Conservation (phyloP, 2,888 invertebrate species). For the Morpho achilles region DNA sequence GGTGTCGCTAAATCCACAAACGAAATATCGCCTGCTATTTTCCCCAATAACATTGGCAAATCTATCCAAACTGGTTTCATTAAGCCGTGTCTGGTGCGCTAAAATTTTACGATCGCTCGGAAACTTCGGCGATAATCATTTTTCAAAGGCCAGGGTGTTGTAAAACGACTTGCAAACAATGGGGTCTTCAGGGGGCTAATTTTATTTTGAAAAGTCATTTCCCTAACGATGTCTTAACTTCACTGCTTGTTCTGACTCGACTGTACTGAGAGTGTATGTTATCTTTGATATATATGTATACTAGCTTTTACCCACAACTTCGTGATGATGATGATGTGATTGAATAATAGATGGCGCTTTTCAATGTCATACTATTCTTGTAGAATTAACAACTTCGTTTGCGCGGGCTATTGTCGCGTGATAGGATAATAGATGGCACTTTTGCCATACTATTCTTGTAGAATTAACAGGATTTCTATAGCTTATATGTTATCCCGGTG, state of each 20-base stretch:
- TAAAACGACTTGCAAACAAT: constrained; percentile 40
- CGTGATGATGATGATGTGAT: too few relatives aligned
- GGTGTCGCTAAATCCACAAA: constrained; percentile 3
- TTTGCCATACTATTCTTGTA: too few relatives aligned
- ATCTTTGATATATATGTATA: neutral
- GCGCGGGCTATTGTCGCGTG: too few relatives aligned
- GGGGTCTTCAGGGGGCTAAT: constrained; percentile 35
- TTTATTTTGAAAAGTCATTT: constrained; percentile 40
- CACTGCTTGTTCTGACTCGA: constrained; percentile 10
- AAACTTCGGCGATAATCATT: constrained; percentile 56
- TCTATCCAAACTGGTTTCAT: constrained; percentile 27
- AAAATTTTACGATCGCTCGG: constrained; percentile 39
- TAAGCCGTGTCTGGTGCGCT: constrained; percentile 29
- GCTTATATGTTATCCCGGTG: too few relatives aligned
- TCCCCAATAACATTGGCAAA: constrained; percentile 6
- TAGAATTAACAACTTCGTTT: too few relatives aligned
- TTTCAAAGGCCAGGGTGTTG: constrained; percentile 43
- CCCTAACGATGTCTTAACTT: constrained; percentile 40
- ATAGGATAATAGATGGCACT: too few relatives aligned
- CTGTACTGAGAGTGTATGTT: neutral
- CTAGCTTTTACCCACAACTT: too few relatives aligned
- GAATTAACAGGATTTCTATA: too few relatives aligned
- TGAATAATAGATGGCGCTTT: too few relatives aligned
- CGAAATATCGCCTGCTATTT: constrained; percentile 12
- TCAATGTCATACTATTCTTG: too few relatives aligned